A percentile compares a stretch with the other conserved stretches of the same genome.
Evolutionary conservation across 2,888 invertebrate genomes (phyloP).

Genomic region (Macrophya annulata): DNA sequence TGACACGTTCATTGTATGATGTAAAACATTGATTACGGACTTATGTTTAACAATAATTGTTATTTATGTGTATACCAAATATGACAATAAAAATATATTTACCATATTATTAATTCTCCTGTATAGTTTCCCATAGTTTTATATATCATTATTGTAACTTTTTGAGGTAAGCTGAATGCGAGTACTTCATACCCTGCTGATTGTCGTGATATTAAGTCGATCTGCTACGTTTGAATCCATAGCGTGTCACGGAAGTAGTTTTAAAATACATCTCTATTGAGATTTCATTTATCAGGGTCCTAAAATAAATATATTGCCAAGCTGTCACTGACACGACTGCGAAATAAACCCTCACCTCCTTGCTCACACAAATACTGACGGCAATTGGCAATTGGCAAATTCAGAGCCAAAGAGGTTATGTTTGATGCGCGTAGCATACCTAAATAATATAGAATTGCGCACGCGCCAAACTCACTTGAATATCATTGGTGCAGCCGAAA

Average conservation of each 20-base stretch:
- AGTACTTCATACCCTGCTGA: slow-evolving; percentile 28
- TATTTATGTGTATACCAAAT: slow-evolving; percentile 13
- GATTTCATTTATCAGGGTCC: background rate
- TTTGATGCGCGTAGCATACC: background rate
- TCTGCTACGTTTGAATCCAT: background rate
- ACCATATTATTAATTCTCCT: slow-evolving; percentile 77
- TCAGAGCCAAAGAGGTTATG: background rate
- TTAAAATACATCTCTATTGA: background rate
- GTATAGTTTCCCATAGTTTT: slow-evolving; percentile 76
- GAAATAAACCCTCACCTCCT: background rate
- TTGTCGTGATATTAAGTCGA: background rate
- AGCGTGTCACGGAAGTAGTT: background rate
- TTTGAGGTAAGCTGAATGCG: background rate
- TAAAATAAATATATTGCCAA: background rate
- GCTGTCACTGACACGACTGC: background rate
- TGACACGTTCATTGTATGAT: background rate
- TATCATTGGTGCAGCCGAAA: background rate
- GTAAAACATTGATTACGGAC: slow-evolving; percentile 21
- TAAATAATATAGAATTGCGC: background rate
- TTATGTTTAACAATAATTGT: slow-evolving; percentile 15
- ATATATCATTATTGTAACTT: slow-evolving; percentile 44
- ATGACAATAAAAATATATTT: slow-evolving; percentile 58
- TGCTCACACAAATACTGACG: background rate
- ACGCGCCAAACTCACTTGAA: background rate
- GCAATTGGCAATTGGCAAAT: background rate